These are phyloP conservation scores for Drosophila nr. perissopoda DNA, from an alignment of 2,888 invertebrate species.

Conservation along the genomic window DNA sequence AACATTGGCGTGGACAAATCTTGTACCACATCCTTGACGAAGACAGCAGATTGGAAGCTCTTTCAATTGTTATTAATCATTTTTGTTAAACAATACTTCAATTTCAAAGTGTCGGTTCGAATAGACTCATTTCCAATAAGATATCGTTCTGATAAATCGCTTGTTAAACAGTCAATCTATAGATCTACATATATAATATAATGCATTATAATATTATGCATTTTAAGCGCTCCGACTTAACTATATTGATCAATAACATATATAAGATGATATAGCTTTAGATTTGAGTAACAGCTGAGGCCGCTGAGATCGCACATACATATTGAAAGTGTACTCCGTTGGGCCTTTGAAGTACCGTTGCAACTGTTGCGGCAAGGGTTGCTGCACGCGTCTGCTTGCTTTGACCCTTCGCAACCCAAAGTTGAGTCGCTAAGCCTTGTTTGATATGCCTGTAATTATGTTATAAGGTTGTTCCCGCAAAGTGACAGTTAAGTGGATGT, in stretches of 20 bases:
- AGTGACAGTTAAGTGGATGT: constrained; percentile 73
- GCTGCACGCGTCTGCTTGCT: constrained; percentile 10
- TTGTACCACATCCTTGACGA: background rate
- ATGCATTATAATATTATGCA: background rate
- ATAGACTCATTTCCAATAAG: background rate
- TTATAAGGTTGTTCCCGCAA: constrained; percentile 74
- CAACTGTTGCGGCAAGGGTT: constrained; percentile 29
- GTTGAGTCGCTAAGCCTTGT: constrained; percentile 57
- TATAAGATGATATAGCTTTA: background rate
- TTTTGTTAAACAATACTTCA: background rate
- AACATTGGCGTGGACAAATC: background rate
- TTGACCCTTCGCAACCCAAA: constrained; percentile 41
- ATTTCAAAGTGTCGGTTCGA: background rate
- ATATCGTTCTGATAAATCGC: background rate
- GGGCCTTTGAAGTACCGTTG: constrained; percentile 14
- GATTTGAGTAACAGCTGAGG: background rate
- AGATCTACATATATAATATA: background rate
- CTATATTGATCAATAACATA: background rate
- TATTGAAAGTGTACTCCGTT: background rate
- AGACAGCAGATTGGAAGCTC: background rate
- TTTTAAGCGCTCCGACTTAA: background rate
- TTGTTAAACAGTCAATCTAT: background rate
- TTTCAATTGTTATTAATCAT: too few species aligned
- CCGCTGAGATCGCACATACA: background rate
- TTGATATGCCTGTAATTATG: constrained; percentile 79